Conservation (phyloP, 2,888 invertebrate species). For the Diaprepes abbreviatus region DNA sequence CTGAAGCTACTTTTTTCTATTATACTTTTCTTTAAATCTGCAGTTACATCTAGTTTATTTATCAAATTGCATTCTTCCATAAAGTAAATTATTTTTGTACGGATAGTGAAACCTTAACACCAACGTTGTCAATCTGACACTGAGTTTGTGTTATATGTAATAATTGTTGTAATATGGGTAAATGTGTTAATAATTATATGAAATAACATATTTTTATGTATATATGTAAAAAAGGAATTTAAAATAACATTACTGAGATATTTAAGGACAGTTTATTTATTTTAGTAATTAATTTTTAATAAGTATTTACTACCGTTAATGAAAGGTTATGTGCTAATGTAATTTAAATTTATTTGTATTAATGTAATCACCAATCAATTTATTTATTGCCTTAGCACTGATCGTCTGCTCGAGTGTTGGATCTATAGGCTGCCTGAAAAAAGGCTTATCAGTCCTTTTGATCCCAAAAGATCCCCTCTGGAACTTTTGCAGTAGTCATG, state of each 20-base stretch:
- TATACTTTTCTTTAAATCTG: not conserved
- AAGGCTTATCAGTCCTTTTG: constrained; percentile 58
- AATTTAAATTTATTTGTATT: no score
- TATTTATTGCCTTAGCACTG: constrained; percentile 28
- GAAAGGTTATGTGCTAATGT: no score
- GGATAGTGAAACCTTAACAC: not conserved
- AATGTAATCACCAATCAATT: no score
- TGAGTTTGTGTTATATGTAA: not conserved
- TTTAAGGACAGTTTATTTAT: no score
- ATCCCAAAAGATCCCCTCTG: constrained; percentile 57
- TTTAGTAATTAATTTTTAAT: no score
- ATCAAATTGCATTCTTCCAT: not conserved
- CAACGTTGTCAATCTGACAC: not conserved
- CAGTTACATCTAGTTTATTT: not conserved
- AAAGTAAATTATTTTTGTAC: constrained; percentile 1
- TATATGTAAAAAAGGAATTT: not conserved
- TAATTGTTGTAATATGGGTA: no score
- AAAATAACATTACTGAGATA: no score
- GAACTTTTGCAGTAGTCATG: constrained; percentile 54
- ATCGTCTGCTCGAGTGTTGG: constrained; percentile 50
- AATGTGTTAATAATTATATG: not conserved
- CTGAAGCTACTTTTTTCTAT: not conserved
- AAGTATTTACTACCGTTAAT: no score
- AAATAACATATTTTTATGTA: not conserved
- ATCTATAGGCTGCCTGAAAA: constrained; percentile 59